These are phyloP conservation scores for Anguilla marmorata DNA, from an alignment of 2,797 vertebrate genomes.

Conservation along the genomic window DNA sequence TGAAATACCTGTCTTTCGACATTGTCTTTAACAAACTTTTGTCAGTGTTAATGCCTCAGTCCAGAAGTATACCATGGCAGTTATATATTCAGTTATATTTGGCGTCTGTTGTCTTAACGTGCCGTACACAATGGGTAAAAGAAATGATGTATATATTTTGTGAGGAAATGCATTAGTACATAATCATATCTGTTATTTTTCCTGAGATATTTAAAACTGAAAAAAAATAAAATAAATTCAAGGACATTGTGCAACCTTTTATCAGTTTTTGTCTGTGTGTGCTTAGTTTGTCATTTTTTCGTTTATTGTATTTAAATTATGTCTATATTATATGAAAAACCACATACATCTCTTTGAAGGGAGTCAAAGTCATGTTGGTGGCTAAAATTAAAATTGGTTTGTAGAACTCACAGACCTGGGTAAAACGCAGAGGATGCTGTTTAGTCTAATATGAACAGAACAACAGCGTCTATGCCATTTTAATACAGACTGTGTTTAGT, in stretches of 20 bases:
- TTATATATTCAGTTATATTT: background rate
- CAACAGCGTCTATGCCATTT: background rate
- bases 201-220: background rate
- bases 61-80: background rate
- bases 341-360: background rate
- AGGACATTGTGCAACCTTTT: background rate
- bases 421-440: background rate
- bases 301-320: conserved; percentile 1
- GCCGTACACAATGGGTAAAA: background rate
- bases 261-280: background rate
- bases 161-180: background rate
- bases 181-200: background rate
- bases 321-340: background rate
- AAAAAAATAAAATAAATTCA: background rate
- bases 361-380: background rate
- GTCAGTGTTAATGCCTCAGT: background rate
- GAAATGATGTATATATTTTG: background rate
- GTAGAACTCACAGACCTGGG: background rate
- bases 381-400: background rate
- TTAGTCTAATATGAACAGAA: background rate
- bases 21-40: background rate
- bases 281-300: background rate
- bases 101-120: background rate
- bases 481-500: background rate
- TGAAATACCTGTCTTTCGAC: background rate